These are phyloP conservation scores for Cantharis nigra DNA, from an alignment of 2,888 invertebrate species.

Conservation along the genomic window DNA sequence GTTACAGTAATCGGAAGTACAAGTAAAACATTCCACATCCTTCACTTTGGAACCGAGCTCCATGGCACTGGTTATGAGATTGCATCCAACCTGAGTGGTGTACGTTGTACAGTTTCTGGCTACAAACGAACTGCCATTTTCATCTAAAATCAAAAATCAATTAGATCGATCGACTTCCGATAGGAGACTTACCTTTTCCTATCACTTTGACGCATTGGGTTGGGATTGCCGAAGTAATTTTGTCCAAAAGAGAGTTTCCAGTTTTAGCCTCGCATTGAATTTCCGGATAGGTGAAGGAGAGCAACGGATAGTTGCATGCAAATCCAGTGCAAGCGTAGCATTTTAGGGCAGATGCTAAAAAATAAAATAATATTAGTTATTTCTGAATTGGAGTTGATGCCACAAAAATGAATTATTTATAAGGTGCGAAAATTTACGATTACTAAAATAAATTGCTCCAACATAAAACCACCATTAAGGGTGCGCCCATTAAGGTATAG, in stretches of 20 bases:
- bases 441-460: neutral
- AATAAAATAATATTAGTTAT: neutral
- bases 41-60: constrained; percentile 16
- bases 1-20: constrained; percentile 18
- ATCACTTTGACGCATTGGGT: constrained; percentile 27
- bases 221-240: constrained; percentile 14
- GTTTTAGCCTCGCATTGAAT: constrained; percentile 14
- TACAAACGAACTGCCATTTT: constrained; percentile 11
- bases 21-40: constrained; percentile 19
- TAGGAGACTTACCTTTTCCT: constrained; percentile 20
- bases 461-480: neutral
- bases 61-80: constrained; percentile 12
- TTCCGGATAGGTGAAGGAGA: constrained; percentile 22
- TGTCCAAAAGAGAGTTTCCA: constrained; percentile 12
- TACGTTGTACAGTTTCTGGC: constrained; percentile 20
- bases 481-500: neutral
- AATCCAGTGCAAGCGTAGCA: constrained; percentile 23
- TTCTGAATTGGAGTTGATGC: neutral
- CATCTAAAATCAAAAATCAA: constrained; percentile 12
- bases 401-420: neutral
- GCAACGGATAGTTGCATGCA: constrained; percentile 13
- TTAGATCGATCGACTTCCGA: neutral
- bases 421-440: neutral
- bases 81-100: constrained; percentile 15
- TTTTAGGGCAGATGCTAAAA: constrained; percentile 17